Percentiles rank a stretch among this genome's conserved stretches.
Conservation (phyloP, 2,888 invertebrate genomes). For the Trachelus stipa region DNA sequence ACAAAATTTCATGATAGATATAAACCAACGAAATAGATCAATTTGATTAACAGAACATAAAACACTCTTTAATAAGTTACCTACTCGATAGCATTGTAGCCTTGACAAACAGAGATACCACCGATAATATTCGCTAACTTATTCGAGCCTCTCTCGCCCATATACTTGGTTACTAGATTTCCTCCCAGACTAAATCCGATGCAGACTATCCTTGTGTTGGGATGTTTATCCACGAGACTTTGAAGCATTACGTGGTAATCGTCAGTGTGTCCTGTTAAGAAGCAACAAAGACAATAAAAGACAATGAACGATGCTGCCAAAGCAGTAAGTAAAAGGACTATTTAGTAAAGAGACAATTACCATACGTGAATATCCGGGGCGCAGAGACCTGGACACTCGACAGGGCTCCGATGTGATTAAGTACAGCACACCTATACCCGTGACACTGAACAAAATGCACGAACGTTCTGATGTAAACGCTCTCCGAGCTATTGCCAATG, state of each 20-base stretch:
- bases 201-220: conserved; percentile 81
- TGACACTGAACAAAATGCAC: conserved; percentile 92
- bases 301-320: not conserved
- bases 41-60: not conserved
- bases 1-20: not conserved
- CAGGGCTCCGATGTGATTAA: conserved; percentile 94
- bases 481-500: conserved; percentile 94
- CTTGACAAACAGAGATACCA: conserved; percentile 93
- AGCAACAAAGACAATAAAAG: conserved; percentile 2
- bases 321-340: not conserved
- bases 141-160: conserved; percentile 79
- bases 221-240: conserved; percentile 79
- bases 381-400: conserved; percentile 87
- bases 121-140: conserved; percentile 82
- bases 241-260: conserved; percentile 88
- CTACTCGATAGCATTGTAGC: conserved; percentile 92
- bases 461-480: conserved; percentile 92
- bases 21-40: not conserved
- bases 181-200: conserved; percentile 96
- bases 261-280: conserved; percentile 83
- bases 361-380: conserved; percentile 91
- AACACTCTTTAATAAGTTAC: conserved; percentile 56
- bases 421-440: conserved; percentile 91
- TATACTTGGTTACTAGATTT: conserved; percentile 92
- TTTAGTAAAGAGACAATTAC: conserved; percentile 68